A percentile compares a stretch with the other conserved stretches of the same genome.
Evolutionary conservation across 2,888 invertebrate genomes (phyloP).

Genomic region (Sicus ferrugineus): DNA sequence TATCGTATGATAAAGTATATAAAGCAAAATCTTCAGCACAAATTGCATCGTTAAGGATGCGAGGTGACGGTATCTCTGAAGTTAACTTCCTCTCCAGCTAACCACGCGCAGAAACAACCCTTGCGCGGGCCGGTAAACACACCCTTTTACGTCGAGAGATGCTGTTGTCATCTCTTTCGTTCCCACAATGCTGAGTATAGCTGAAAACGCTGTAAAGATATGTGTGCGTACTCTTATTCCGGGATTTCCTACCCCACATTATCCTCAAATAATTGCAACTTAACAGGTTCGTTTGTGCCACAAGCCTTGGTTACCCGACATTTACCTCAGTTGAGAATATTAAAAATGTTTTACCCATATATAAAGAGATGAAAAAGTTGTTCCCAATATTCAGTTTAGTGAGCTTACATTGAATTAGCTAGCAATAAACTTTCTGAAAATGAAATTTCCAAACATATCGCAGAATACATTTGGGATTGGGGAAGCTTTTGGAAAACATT

Average conservation of each 20-base stretch:
- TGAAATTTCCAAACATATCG: too few relatives aligned
- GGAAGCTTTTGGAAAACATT: too few relatives aligned
- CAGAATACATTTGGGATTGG: too few relatives aligned
- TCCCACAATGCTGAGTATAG: neutral
- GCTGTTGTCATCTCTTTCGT: constrained; percentile 18
- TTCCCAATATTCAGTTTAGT: too few relatives aligned
- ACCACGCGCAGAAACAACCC: neutral
- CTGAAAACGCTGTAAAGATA: neutral
- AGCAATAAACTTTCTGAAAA: too few relatives aligned
- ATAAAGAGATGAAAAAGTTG: too few relatives aligned
- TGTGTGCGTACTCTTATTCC: neutral
- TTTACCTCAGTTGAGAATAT: too few relatives aligned
- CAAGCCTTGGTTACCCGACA: too few relatives aligned
- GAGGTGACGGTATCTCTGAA: too few relatives aligned
- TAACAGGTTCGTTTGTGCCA: too few relatives aligned
- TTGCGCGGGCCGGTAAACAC: constrained; percentile 11
- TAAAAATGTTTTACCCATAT: too few relatives aligned
- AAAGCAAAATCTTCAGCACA: neutral
- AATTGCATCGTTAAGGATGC: constrained; percentile 5
- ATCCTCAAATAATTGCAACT: neutral
- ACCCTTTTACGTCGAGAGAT: neutral
- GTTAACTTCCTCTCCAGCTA: neutral
- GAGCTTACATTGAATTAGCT: too few relatives aligned
- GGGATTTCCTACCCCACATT: neutral
- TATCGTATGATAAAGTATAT: neutral